Base-by-base conservation (phyloP, 2,113 vertebrate species). In the Apus apus region DNA sequence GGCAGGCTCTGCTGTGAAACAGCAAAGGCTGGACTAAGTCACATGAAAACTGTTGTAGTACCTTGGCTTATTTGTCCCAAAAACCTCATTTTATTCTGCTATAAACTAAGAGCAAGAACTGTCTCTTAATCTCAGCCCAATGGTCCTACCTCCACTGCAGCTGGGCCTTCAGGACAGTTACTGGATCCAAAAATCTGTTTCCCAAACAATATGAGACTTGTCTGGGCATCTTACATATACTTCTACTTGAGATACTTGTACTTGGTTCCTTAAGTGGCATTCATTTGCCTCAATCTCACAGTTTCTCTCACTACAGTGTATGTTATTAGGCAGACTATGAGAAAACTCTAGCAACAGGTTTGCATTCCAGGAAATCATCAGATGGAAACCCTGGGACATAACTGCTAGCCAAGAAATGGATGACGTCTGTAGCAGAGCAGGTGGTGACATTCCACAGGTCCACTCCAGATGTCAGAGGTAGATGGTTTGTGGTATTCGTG, bases 371-470 rank as follows among this genome's bases (percentile, higher is more conserved):
- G 23, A 93, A 72, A 68, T 11, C 84, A 80, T 25, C 58, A 77
- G 73, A 15, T 19, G 60, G 67, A 86, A 83, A 72, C 46, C 58
- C 32, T 60, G 71, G 43, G 84, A 11, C 25, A 30, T 6, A 50
- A 11, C 38, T 85, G 67, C 50, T 68, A 43, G 67, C 51, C 43
- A 38, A 56, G 67, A 75, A 67, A 43, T 40, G 25, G 76, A 45
- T 79, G 76, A 58, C 32, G 72, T 40, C 83, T 58, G 48, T 5
- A 50, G 79, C 66, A 85, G 57, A 84, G 85, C 84, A 95, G 76
- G 79, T 68, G 80, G 75, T 72, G 66, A n/a, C 0, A 2, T 76
- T 65, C 76, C 66, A 82, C 34, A 83, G 58, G 57, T 86, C 64
- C 45, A 1, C 10, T 84, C 15, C 54, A 80, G 45, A 6, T 40